These are phyloP conservation scores for Caenorhabditis brenneri DNA, from an alignment of 1,140 invertebrate genomes.

Conservation along the genomic window DNA sequence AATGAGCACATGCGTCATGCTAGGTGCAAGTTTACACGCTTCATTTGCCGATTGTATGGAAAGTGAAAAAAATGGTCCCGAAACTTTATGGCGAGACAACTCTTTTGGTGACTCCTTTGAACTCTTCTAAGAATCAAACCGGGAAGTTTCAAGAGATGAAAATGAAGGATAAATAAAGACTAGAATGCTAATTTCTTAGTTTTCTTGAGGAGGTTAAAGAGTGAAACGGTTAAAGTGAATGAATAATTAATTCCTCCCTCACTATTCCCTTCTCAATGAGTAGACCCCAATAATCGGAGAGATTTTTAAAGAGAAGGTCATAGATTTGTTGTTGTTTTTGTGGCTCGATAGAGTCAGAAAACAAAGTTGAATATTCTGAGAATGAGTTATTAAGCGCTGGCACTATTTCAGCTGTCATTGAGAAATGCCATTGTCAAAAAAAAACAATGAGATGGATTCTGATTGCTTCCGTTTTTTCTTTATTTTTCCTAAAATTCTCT, in stretches of 20 bases:
- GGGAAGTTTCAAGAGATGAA: slow-evolving; percentile 1
- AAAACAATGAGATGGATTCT: neutral
- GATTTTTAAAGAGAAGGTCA: neutral
- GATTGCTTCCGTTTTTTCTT: neutral
- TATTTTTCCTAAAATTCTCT: neutral
- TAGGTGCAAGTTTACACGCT: neutral
- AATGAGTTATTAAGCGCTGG: neutral
- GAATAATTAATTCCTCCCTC: slow-evolving; percentile 9
- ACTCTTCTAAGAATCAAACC: neutral
- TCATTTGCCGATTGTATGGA: neutral
- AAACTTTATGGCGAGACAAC: neutral
- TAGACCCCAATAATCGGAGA: neutral
- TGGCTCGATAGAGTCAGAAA: too few species aligned
- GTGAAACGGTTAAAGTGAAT: too few species aligned
- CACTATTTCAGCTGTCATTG: neutral
- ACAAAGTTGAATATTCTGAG: neutral
- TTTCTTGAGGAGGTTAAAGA: neutral
- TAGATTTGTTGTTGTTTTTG: neutral
- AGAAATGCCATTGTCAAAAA: neutral
- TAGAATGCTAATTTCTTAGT: neutral
- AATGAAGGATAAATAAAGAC: neutral
- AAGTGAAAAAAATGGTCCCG: neutral
- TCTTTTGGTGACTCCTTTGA: neutral
- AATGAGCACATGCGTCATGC: neutral
- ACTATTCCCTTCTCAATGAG: neutral